Conservation (phyloP, 2,797 vertebrate species). For the Ataeniobius toweri region DNA sequence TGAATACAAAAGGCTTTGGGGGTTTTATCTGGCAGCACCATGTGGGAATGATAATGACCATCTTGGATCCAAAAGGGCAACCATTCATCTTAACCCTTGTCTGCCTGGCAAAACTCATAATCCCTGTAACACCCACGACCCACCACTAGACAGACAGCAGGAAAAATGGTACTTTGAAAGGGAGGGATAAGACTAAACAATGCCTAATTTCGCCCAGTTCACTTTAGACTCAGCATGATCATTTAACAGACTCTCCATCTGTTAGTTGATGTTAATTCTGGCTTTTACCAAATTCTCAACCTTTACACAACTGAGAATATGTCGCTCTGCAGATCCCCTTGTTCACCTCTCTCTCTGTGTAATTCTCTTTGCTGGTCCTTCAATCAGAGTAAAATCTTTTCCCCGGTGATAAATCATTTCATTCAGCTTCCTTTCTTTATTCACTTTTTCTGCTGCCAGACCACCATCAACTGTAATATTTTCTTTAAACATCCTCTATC, state of each 20-base stretch:
- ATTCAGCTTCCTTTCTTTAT: conserved; percentile 66
- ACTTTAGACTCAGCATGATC: conserved; percentile 67
- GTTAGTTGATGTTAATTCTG: conserved; percentile 69
- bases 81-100: conserved; percentile 85
- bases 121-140: conserved; percentile 82
- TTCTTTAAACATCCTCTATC: conserved; percentile 77
- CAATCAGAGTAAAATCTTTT: conserved; percentile 76
- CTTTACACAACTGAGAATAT: conserved; percentile 61
- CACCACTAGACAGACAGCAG: conserved; percentile 77
- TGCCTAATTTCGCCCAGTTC: conserved; percentile 46
- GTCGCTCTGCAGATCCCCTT: conserved; percentile 27
- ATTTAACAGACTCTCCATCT: conserved; percentile 78
- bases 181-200: conserved; percentile 79
- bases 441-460: conserved; percentile 42
- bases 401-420: conserved; percentile 76
- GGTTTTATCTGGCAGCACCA: conserved; percentile 85
- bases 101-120: conserved; percentile 82
- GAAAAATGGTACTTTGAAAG: conserved; percentile 79
- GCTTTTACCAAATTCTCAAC: conserved; percentile 71
- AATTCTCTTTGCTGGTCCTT: conserved; percentile 56
- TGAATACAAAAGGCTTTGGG: conserved; percentile 79
- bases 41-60: conserved; percentile 85
- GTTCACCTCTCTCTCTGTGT: conserved; percentile 40
- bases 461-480: conserved; percentile 56
- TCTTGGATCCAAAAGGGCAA: conserved; percentile 84